phyloP scores from a whole-genome alignment of 2,113 vertebrate species.

The Elaphurus davidianus region DNA sequence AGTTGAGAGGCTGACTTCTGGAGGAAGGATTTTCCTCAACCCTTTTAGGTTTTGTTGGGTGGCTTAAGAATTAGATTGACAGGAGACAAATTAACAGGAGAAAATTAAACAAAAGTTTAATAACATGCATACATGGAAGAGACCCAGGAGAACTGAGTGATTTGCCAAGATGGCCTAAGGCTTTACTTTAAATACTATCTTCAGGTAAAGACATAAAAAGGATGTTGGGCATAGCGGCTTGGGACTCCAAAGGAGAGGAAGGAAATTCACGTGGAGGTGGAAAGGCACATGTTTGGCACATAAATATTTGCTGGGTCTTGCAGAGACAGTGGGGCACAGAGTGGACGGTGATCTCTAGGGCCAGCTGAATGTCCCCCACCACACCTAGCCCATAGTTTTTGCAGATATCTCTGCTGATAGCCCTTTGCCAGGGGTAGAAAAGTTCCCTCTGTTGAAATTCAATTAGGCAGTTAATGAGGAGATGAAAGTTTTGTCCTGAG shows the following conservation, averaged over 20 bases:
- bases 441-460: neutral
- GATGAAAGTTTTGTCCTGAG: neutral
- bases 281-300: neutral
- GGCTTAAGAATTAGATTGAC: neutral
- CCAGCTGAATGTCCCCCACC: neutral
- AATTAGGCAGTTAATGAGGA: neutral
- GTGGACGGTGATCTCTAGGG: neutral
- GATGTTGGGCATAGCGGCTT: neutral
- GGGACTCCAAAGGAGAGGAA: neutral
- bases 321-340: neutral
- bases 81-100: neutral
- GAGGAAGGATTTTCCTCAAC: neutral
- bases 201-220: neutral
- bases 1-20: neutral
- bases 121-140: neutral
- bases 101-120: neutral
- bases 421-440: neutral
- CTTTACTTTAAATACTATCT: neutral
- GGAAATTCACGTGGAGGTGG: neutral
- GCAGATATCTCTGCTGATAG: neutral
- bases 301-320: neutral
- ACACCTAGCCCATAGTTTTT: neutral
- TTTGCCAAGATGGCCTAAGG: neutral
- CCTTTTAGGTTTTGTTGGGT: neutral
- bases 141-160: neutral